These are phyloP conservation scores for Antrozous pallidus DNA, from an alignment of 2,797 vertebrate species.

Conservation along the genomic window DNA sequence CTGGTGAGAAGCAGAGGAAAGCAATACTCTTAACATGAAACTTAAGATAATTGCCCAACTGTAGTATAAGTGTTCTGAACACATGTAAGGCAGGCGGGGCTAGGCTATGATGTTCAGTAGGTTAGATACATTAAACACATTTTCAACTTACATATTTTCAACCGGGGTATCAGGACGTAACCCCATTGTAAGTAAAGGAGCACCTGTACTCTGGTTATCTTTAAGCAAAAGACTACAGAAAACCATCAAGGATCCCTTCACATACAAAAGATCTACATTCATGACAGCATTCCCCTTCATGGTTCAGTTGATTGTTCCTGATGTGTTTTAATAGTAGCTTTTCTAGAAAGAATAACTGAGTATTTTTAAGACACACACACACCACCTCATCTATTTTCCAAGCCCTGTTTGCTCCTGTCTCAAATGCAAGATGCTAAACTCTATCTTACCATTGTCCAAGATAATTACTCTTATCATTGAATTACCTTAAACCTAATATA, in stretches of 20 bases:
- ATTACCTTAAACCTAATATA: not conserved
- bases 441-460: not conserved
- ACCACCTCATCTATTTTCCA: not conserved
- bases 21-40: not conserved
- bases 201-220: not conserved
- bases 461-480: not conserved
- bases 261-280: not conserved
- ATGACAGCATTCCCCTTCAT: not conserved
- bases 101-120: not conserved
- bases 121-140: not conserved
- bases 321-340: conserved; percentile 25
- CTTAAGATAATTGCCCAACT: not conserved
- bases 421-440: not conserved
- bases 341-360: not conserved
- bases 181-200: not conserved
- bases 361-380: conserved; percentile 1
- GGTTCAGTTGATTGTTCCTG: not conserved
- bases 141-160: not conserved
- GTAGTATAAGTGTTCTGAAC: not conserved
- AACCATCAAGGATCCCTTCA: not conserved
- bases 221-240: not conserved
- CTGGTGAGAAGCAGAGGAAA: not conserved
- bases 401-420: not conserved
- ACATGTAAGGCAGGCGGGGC: not conserved
- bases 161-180: not conserved